A percentile compares a stretch with the other conserved stretches of the same genome.
These are phyloP conservation scores for Intellagama lesueurii DNA, from an alignment of 2,797 vertebrate genomes.

Conservation along the genomic window DNA sequence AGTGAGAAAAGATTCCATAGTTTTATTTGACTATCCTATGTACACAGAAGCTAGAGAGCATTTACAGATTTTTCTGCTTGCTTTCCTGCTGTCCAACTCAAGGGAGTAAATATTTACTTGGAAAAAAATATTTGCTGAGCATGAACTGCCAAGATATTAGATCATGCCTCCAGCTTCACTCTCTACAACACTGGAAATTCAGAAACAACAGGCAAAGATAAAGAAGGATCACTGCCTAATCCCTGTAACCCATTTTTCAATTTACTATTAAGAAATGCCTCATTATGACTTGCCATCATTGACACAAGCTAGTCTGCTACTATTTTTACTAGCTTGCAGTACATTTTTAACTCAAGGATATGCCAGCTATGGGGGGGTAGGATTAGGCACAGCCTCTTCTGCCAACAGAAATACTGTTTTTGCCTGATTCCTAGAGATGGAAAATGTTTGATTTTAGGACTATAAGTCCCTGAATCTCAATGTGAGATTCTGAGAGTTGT, in stretches of 20 bases:
- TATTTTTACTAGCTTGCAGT: not conserved
- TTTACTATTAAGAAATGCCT: not conserved
- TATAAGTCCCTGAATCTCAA: no score
- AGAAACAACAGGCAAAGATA: not conserved
- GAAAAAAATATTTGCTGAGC: not conserved
- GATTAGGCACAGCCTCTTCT: no score
- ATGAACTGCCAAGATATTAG: not conserved
- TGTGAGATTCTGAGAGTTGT: no score
- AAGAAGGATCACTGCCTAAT: not conserved
- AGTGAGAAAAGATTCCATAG: not conserved
- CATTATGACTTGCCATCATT: not conserved
- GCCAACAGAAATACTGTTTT: no score
- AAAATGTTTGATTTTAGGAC: no score
- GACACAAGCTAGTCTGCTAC: not conserved
- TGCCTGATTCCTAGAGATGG: no score
- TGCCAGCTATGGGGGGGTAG: no score
- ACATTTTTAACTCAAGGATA: no score
- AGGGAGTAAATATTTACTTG: not conserved
- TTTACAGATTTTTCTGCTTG: not conserved
- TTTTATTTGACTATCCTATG: constrained; percentile 12
- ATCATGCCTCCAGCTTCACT: not conserved
- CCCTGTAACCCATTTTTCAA: not conserved
- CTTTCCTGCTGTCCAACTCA: not conserved
- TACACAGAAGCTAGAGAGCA: not conserved
- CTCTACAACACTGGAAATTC: not conserved